phyloP scores from a whole-genome alignment of 1,140 invertebrate species.

The Phenacoccus solenopsis region DNA sequence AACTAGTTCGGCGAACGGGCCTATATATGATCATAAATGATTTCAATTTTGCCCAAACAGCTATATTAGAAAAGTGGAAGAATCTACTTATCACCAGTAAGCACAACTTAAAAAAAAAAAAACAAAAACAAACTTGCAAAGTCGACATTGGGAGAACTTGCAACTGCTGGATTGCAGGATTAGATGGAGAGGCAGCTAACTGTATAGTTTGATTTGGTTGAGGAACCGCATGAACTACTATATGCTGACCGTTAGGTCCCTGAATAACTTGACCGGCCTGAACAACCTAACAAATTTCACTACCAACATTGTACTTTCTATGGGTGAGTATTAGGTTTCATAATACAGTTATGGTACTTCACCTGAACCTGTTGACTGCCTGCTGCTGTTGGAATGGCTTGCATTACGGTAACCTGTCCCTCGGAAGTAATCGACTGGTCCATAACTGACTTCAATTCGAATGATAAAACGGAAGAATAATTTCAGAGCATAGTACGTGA shows the following conservation, averaged over 20 bases:
- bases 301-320: no score
- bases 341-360: not conserved
- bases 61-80: no score
- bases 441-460: no score
- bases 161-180: slow-evolving; percentile 37
- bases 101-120: not conserved
- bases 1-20: not conserved
- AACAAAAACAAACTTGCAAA: slow-evolving; percentile 34
- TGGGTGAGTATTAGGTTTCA: not conserved
- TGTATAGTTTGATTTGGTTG: slow-evolving; percentile 44
- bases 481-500: no score
- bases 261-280: slow-evolving; percentile 39
- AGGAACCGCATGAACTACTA: slow-evolving; percentile 30
- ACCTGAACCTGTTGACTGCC: slow-evolving; percentile 28
- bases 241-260: slow-evolving; percentile 30
- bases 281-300: slow-evolving; percentile 35
- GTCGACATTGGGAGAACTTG: slow-evolving; percentile 50
- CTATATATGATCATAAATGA: no score
- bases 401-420: slow-evolving; percentile 34
- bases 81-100: no score
- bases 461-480: no score
- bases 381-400: slow-evolving; percentile 30
- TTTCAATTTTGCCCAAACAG: no score
- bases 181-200: slow-evolving; percentile 39
- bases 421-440: slow-evolving; percentile 27